A percentile compares a stretch with the other conserved stretches of the same genome.
Conservation (phyloP, 1,140 invertebrate species). For the Druon quercuslanigerum region DNA sequence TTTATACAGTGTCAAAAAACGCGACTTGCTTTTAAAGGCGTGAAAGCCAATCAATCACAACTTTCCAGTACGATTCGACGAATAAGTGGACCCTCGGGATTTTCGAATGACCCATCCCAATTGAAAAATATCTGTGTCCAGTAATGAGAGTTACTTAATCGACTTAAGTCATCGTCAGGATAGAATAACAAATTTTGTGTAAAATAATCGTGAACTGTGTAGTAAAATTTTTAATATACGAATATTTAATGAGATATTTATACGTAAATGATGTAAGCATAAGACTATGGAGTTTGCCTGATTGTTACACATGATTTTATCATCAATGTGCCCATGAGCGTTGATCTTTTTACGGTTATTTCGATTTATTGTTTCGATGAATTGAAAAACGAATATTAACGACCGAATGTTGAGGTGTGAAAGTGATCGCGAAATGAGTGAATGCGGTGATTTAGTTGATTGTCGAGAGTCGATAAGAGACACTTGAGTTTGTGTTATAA, state of each 20-base stretch:
- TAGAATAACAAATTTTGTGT: conserved; percentile 69
- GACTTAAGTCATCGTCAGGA: conserved; percentile 62
- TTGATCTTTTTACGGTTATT: conserved; percentile 37
- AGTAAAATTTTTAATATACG: conserved; percentile 70
- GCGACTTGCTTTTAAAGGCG: conserved; percentile 8
- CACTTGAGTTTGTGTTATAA: background rate
- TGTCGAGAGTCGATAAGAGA: background rate
- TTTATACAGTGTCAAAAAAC: conserved; percentile 62
- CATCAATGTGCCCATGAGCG: conserved; percentile 61
- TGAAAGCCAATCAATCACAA: conserved; percentile 23
- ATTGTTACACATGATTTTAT: conserved; percentile 60
- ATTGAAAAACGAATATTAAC: conserved; percentile 23
- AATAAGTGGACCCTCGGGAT: conserved; percentile 41
- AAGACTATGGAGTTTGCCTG: conserved; percentile 57
- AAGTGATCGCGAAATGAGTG: conserved; percentile 21
- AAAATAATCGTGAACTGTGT: conserved; percentile 71
- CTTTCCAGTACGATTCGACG: conserved; percentile 34
- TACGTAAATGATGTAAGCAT: conserved; percentile 64
- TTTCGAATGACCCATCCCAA: conserved; percentile 31
- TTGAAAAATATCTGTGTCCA: conserved; percentile 49
- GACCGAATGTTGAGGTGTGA: conserved; percentile 25
- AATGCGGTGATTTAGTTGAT: conserved; percentile 24
- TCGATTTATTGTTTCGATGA: conserved; percentile 30
- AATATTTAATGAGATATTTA: conserved; percentile 64
- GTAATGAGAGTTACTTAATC: conserved; percentile 63